A percentile compares a stretch with the other conserved stretches of the same genome.
Conservation (phyloP, 2,113 vertebrate species). For the Corvus hawaiiensis region DNA sequence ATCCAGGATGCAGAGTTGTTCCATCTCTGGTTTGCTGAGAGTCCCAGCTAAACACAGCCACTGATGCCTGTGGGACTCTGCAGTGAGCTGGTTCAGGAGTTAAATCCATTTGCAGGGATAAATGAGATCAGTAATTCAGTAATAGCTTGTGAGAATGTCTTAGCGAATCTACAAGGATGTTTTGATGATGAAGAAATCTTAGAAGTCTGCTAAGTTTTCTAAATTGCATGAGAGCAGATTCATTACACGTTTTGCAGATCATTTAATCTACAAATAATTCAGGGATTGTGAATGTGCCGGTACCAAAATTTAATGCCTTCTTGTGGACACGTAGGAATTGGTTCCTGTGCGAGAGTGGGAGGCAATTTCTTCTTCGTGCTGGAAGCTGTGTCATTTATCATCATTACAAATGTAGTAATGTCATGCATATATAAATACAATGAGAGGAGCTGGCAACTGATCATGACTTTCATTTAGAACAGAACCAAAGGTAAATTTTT, state of each 20-base stretch:
- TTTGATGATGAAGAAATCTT: background rate
- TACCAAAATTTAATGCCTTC: background rate
- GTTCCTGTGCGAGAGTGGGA: background rate
- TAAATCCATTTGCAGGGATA: background rate
- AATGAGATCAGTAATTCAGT: background rate
- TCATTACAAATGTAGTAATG: conserved; percentile 3
- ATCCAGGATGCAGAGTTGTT: background rate
- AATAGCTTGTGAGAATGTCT: background rate
- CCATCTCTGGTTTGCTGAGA: background rate
- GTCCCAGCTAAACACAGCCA: background rate
- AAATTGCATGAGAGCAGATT: background rate
- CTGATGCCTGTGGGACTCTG: background rate
- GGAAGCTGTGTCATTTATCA: background rate
- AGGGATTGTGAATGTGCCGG: background rate
- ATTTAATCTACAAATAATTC: background rate
- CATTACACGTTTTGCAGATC: background rate
- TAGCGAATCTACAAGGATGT: background rate
- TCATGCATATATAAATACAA: background rate
- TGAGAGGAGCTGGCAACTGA: background rate
- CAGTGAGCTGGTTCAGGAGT: background rate
- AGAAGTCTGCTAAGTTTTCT: background rate
- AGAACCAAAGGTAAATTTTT: background rate
- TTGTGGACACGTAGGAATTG: background rate
- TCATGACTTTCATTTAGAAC: conserved; percentile 12
- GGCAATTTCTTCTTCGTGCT: background rate